These are phyloP conservation scores for Argopecten irradians DNA, from an alignment of 1,140 invertebrate species.

Conservation along the genomic window DNA sequence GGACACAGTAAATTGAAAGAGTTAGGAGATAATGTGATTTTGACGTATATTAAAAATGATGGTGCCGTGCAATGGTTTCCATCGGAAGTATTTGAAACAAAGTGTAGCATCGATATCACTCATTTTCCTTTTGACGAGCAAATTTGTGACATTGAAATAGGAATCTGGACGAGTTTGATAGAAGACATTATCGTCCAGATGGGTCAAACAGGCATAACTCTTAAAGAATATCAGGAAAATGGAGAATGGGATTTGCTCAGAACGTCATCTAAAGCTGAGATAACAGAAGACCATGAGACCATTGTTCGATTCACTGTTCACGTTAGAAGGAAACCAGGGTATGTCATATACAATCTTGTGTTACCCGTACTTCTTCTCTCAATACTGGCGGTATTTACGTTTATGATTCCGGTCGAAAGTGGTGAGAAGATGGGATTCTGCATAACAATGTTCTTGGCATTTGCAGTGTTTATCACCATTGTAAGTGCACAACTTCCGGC, in stretches of 20 bases:
- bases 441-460: constrained; percentile 27
- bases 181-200: neutral
- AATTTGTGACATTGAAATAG: constrained; percentile 34
- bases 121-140: constrained; percentile 48
- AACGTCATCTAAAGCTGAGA: neutral
- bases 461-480: constrained; percentile 38
- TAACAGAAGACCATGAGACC: neutral
- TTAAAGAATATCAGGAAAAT: neutral
- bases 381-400: neutral
- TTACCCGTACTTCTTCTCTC: constrained; percentile 24
- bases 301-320: neutral
- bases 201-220: neutral
- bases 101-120: constrained; percentile 35
- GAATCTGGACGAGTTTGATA: constrained; percentile 29
- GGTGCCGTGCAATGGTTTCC: constrained; percentile 30
- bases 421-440: constrained; percentile 34
- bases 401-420: constrained; percentile 25
- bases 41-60: neutral
- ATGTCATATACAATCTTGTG: neutral
- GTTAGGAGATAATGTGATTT: constrained; percentile 37
- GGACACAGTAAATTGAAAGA: constrained; percentile 42
- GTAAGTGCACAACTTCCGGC: neutral
- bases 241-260: constrained; percentile 30
- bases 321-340: neutral
- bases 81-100: constrained; percentile 44